Base-by-base conservation (phyloP, 1,140 invertebrate species). In the Helicoverpa zea region DNA sequence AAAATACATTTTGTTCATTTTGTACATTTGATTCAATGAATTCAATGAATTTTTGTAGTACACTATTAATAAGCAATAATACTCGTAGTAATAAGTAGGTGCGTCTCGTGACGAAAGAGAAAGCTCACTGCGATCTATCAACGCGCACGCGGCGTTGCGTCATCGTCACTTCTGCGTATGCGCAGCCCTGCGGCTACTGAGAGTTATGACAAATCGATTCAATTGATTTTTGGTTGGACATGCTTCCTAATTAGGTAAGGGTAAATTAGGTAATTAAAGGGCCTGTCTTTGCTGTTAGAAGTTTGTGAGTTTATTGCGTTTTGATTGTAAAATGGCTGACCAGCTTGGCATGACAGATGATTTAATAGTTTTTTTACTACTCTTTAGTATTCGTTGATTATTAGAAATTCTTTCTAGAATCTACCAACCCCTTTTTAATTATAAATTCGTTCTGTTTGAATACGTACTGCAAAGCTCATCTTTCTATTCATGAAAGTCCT, bases 161-260 rank as follows among this genome's bases (percentile, higher is more conserved):
- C 63, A 81, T 72, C 68, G 66, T 68, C 81, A 79, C 66, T 73
- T n/a, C 47, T 81, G 81, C 81, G 83, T 79, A 76, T 52, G 66
- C 81, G 77, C 80, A 75, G 66, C 29, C 47, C 58, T 51, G 12
- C 13, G 49, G 47, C 14, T 29, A 54, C 49, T 18, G 49, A 43
- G 9, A 18, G 43, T n/a, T 30, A 54, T 72, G 68, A 72, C 23
- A 54, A 72, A 52, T 51, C 68, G 68, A 52, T 72, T 54, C 66
- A 43, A 23, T 13, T 3, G 10, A 54, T 54, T 54, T 72, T 68
- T 23, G 64, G 10, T 18, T 23, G 9, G 18, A 43, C 47, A 49
- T 51, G 64, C 49, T 18, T 47, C 43, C 5, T 64, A 47, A 64
- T 64, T 64, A 64, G 14, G 0, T 43, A 9, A 43, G 35, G 0